Percentiles rank a stretch among this genome's conserved stretches.
Evolutionary conservation across 2,888 invertebrate genomes (phyloP).

Genomic region (Aelia acuminata): DNA sequence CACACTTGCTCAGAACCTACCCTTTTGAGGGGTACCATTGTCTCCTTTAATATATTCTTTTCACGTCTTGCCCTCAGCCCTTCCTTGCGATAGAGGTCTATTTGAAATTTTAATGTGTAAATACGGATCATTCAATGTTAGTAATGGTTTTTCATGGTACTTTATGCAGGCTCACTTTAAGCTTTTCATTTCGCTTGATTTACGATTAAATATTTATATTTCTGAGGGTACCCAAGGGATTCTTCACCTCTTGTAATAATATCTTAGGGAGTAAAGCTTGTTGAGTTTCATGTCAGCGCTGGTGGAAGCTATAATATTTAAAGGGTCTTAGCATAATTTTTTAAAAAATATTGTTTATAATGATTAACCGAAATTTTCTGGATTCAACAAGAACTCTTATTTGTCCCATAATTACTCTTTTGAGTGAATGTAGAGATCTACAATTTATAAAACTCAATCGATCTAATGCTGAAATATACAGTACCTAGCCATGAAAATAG

Average conservation of each 20-base stretch:
- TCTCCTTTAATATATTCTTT: slow-evolving; percentile 51
- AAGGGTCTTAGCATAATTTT: too few relatives aligned
- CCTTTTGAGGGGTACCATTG: slow-evolving; percentile 17
- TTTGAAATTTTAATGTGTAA: slow-evolving; percentile 50
- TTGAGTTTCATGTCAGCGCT: background rate
- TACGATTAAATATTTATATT: background rate
- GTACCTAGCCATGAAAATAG: too few relatives aligned
- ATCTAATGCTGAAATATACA: too few relatives aligned
- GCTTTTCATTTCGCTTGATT: slow-evolving; percentile 35
- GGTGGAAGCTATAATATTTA: background rate
- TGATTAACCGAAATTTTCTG: too few relatives aligned
- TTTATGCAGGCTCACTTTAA: slow-evolving; percentile 5
- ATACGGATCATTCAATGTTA: slow-evolving; percentile 48
- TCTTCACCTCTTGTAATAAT: background rate
- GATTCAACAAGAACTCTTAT: too few relatives aligned
- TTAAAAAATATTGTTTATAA: too few relatives aligned
- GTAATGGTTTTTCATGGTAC: slow-evolving; percentile 48
- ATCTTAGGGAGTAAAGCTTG: background rate
- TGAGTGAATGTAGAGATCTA: too few relatives aligned
- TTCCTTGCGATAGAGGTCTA: slow-evolving; percentile 18
- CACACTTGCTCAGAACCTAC: slow-evolving; percentile 18
- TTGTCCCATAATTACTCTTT: too few relatives aligned
- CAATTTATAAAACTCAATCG: too few relatives aligned
- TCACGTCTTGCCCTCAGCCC: slow-evolving; percentile 48
- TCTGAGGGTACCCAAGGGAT: background rate